Percentiles rank a stretch among this genome's conserved stretches.
These are phyloP conservation scores for Bugula neritina DNA, from an alignment of 2,888 invertebrate species.

Conservation along the genomic window DNA sequence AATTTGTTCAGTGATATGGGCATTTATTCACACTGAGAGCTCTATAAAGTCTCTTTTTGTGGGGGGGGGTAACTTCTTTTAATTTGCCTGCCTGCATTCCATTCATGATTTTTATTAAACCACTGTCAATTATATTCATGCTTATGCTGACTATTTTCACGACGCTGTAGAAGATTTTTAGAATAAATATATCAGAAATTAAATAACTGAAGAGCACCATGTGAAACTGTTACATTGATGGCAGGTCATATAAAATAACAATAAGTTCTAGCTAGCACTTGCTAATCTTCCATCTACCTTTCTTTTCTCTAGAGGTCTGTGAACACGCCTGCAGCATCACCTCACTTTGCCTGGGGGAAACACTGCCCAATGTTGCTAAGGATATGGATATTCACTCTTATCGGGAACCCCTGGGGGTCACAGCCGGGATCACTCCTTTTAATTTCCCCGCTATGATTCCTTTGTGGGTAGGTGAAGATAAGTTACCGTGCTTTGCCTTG, in stretches of 20 bases:
- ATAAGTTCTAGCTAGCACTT: too few species aligned
- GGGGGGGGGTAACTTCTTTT: neutral
- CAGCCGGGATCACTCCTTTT: conserved; percentile 93
- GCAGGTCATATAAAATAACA: too few species aligned
- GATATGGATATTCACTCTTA: conserved; percentile 94
- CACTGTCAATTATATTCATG: too few species aligned
- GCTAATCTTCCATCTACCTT: too few species aligned
- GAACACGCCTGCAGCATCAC: conserved; percentile 94
- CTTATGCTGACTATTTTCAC: too few species aligned
- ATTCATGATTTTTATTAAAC: too few species aligned
- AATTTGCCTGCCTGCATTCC: neutral
- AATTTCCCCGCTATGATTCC: conserved; percentile 99
- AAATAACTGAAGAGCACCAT: too few species aligned
- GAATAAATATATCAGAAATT: too few species aligned
- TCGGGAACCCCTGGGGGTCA: conserved; percentile 84
- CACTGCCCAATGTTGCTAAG: conserved; percentile 75
- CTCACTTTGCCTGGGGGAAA: conserved; percentile 84
- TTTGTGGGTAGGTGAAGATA: conserved; percentile 74
- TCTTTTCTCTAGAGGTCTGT: conserved; percentile 82
- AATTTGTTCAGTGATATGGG: neutral
- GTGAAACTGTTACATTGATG: too few species aligned
- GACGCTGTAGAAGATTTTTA: too few species aligned
- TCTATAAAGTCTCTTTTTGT: neutral
- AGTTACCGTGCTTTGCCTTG: too few species aligned
- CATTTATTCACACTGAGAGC: neutral